Conservation (phyloP, 2,888 invertebrate species). For the Agrilus cyanescens region DNA sequence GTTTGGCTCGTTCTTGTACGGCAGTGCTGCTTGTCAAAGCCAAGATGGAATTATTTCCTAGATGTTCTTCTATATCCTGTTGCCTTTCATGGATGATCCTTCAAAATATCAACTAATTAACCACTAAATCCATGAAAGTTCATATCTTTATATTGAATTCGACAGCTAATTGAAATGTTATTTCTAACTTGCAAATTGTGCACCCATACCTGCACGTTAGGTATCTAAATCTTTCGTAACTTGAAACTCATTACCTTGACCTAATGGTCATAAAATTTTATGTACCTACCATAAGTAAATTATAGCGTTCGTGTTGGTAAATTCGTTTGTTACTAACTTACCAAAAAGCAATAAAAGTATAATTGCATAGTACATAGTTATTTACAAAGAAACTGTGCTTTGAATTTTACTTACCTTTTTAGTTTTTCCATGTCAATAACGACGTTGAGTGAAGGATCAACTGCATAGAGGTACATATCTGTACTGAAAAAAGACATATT, state of each 20-base stretch:
- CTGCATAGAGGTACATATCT: conserved; percentile 75
- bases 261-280: not conserved
- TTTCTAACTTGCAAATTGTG: not conserved
- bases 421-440: conserved; percentile 70
- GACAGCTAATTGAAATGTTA: not conserved
- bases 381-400: too few species aligned
- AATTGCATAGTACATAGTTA: too few species aligned
- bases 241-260: not conserved
- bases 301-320: not conserved
- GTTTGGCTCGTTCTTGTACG: conserved; percentile 31
- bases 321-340: not conserved
- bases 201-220: too few species aligned
- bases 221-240: too few species aligned
- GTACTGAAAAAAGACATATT: conserved; percentile 49
- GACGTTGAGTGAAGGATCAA: conserved; percentile 69
- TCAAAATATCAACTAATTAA: conserved; percentile 13
- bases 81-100: conserved; percentile 54
- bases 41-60: conserved; percentile 54
- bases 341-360: too few species aligned
- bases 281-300: not conserved
- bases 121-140: not conserved
- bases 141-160: not conserved
- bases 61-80: conserved; percentile 45
- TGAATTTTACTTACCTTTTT: conserved; percentile 50
- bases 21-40: conserved; percentile 43